These are phyloP conservation scores for Cecropterus lyciades DNA, from an alignment of 1,140 invertebrate genomes.

Conservation along the genomic window DNA sequence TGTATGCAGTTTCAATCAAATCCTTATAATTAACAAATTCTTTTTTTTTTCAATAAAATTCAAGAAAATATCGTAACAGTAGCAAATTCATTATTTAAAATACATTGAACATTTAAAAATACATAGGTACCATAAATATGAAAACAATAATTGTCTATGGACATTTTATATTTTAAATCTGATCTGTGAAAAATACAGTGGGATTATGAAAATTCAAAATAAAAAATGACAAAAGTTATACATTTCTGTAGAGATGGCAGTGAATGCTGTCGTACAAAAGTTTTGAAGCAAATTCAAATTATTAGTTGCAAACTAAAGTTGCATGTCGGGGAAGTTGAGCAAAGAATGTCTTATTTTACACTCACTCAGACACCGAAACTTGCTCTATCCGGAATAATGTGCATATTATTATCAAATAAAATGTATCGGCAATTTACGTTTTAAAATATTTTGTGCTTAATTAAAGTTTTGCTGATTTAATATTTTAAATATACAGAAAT, in stretches of 20 bases:
- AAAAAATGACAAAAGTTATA: conserved; percentile 9
- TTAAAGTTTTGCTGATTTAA: background rate
- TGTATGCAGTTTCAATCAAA: too few relatives aligned
- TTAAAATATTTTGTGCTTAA: background rate
- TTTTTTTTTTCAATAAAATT: too few relatives aligned
- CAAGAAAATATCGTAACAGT: too few relatives aligned
- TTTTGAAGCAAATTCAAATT: conserved; percentile 18
- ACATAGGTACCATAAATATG: too few relatives aligned
- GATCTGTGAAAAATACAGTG: too few relatives aligned
- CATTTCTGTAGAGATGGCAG: conserved; percentile 22
- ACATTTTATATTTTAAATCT: too few relatives aligned
- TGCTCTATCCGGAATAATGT: background rate
- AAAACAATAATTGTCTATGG: too few relatives aligned
- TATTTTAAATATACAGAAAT: background rate
- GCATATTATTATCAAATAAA: background rate
- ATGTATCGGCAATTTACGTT: too few relatives aligned
- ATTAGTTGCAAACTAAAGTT: conserved; percentile 13
- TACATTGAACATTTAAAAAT: too few relatives aligned
- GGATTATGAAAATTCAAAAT: background rate
- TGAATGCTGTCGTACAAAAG: conserved; percentile 6
- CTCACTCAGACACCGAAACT: conserved; percentile 6
- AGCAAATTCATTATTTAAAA: too few relatives aligned
- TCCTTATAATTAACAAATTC: too few relatives aligned
- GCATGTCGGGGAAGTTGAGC: conserved; percentile 6
- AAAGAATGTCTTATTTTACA: conserved; percentile 18